These are phyloP conservation scores for Zelleria hepariella DNA, from an alignment of 2,888 invertebrate species.

Conservation along the genomic window DNA sequence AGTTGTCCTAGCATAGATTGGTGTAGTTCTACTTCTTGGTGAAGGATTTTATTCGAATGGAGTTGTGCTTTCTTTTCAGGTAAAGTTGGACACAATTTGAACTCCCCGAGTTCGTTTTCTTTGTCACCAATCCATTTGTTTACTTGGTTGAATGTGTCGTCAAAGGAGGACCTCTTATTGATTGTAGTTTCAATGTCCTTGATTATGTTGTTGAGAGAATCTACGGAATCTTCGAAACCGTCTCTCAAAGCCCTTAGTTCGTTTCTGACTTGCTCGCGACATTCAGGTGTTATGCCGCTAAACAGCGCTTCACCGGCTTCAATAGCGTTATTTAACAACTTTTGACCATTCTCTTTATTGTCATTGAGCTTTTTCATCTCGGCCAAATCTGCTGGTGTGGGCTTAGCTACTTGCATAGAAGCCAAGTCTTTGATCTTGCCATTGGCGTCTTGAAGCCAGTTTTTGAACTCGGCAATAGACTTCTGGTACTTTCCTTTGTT, in stretches of 20 bases:
- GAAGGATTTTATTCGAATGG: constrained; percentile 82
- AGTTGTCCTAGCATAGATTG: constrained; percentile 87
- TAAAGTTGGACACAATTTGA: constrained; percentile 82
- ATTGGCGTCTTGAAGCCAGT: constrained; percentile 85
- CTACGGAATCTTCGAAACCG: constrained; percentile 86
- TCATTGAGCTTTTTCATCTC: constrained; percentile 81
- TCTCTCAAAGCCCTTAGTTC: constrained; percentile 86
- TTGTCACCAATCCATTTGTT: constrained; percentile 89
- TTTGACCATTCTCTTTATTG: constrained; percentile 85
- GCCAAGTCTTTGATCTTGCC: constrained; percentile 81
- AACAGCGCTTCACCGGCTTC: constrained; percentile 92
- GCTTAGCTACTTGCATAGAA: constrained; percentile 78
- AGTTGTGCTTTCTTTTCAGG: constrained; percentile 91
- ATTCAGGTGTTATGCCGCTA: constrained; percentile 87
- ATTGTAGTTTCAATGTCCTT: constrained; percentile 91
- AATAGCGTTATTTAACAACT: constrained; percentile 82
- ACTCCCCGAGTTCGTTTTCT: constrained; percentile 78
- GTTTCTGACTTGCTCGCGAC: constrained; percentile 86
- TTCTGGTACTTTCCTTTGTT: constrained; percentile 79
- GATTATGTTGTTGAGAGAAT: constrained; percentile 86
- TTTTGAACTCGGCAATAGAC: constrained; percentile 78
- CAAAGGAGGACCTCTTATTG: constrained; percentile 92
- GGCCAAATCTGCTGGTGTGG: constrained; percentile 81
- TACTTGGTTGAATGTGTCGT: constrained; percentile 91
- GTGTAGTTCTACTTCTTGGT: constrained; percentile 90